Conservation (phyloP, 2,888 invertebrate species). For the Vesta saturnalis region DNA sequence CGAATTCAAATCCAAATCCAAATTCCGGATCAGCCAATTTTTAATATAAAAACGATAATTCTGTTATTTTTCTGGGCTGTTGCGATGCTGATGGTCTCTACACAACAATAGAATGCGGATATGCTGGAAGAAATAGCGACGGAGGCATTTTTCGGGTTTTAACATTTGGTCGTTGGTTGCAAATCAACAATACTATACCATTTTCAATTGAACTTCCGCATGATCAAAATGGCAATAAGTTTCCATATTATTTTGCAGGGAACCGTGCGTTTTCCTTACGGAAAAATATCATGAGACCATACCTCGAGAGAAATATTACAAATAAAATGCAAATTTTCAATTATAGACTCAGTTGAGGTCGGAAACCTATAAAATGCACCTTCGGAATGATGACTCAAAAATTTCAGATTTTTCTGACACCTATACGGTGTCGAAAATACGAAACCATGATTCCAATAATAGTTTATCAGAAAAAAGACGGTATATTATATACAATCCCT, state of each 20-base stretch:
- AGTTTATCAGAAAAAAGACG: too few species aligned
- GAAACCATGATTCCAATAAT: too few species aligned
- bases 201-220: neutral
- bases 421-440: neutral
- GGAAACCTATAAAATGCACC: slow-evolving; percentile 11
- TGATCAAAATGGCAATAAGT: neutral
- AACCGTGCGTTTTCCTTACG: slow-evolving; percentile 13
- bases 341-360: neutral
- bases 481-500: too few species aligned
- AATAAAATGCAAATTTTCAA: slow-evolving; percentile 5
- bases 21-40: slow-evolving; percentile 15
- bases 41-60: slow-evolving; percentile 21
- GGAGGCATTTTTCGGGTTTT: slow-evolving; percentile 38
- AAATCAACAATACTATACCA: neutral
- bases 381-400: slow-evolving; percentile 16
- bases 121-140: slow-evolving; percentile 44
- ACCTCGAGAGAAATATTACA: neutral
- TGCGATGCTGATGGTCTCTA: slow-evolving; percentile 34
- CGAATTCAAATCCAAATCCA: slow-evolving; percentile 12
- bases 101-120: slow-evolving; percentile 40
- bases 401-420: neutral
- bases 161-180: slow-evolving; percentile 9
- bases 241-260: slow-evolving; percentile 16
- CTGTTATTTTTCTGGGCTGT: slow-evolving; percentile 18
- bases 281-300: neutral